A percentile compares a stretch with the other conserved stretches of the same genome.
Evolutionary conservation across 2,888 invertebrate species (phyloP).

Genomic region (Pseudeuparius sepicola): DNA sequence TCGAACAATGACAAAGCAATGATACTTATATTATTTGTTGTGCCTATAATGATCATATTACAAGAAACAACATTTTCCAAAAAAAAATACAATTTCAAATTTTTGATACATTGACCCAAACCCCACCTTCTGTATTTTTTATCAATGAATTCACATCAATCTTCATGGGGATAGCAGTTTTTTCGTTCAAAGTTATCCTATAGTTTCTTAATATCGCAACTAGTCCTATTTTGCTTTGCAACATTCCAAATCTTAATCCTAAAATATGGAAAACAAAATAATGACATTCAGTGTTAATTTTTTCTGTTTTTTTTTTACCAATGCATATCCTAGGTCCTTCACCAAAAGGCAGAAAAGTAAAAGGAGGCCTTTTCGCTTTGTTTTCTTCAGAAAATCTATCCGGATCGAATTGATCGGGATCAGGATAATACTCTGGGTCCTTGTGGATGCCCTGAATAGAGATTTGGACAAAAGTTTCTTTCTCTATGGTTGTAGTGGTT

Average conservation of each 20-base stretch:
- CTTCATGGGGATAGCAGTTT: not conserved
- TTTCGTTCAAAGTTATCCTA: not conserved
- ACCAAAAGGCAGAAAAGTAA: not conserved
- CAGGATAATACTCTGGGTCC: too few species aligned
- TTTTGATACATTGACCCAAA: conserved; percentile 35
- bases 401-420: too few species aligned
- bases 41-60: too few species aligned
- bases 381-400: not conserved
- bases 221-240: not conserved
- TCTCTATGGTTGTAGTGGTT: too few species aligned
- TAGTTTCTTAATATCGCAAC: not conserved
- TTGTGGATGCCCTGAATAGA: too few species aligned
- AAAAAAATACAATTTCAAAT: too few species aligned
- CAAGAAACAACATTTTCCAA: too few species aligned
- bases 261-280: not conserved
- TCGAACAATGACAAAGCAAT: too few species aligned
- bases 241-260: not conserved
- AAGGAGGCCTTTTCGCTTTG: not conserved
- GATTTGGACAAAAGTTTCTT: too few species aligned
- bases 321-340: not conserved
- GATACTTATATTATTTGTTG: too few species aligned
- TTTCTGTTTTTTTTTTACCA: not conserved
- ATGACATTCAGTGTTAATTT: too few species aligned
- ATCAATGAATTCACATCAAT: not conserved
- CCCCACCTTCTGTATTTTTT: conserved; percentile 16